Conservation (phyloP, 2,113 vertebrate species). For the Malurus cyaneus region DNA sequence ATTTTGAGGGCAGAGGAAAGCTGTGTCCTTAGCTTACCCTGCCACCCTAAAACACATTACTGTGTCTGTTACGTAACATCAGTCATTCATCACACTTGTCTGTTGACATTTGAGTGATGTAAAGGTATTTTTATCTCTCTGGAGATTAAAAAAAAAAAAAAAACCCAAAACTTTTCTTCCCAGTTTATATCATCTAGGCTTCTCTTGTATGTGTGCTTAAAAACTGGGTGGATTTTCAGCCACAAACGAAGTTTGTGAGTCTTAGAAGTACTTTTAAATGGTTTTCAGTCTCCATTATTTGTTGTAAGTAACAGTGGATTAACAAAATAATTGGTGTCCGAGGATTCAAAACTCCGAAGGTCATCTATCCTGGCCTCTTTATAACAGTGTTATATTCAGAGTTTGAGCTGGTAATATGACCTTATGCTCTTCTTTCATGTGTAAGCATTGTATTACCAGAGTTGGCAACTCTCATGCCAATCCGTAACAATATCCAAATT, state of each 20-base stretch:
- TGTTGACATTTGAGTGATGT: background rate
- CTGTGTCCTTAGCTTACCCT: background rate
- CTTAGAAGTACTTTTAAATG: background rate
- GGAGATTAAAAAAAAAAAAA: background rate
- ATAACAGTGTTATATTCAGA: background rate
- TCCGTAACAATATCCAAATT: background rate
- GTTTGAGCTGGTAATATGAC: background rate
- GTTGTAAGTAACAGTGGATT: background rate
- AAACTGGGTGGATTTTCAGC: background rate
- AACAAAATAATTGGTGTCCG: background rate
- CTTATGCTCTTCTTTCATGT: background rate
- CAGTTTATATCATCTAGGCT: background rate
- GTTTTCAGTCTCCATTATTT: background rate
- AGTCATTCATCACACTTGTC: background rate
- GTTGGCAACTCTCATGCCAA: background rate
- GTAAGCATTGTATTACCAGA: background rate
- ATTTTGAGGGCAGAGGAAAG: background rate
- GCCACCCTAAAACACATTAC: background rate
- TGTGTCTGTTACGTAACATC: background rate
- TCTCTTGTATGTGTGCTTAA: background rate
- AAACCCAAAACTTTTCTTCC: rapidly evolving
- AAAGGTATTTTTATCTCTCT: background rate
- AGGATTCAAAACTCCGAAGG: background rate
- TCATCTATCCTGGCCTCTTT: background rate
- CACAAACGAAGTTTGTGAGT: background rate